Evolutionary conservation across 2,113 vertebrate species (phyloP).

Genomic region (Cariama cristata): DNA sequence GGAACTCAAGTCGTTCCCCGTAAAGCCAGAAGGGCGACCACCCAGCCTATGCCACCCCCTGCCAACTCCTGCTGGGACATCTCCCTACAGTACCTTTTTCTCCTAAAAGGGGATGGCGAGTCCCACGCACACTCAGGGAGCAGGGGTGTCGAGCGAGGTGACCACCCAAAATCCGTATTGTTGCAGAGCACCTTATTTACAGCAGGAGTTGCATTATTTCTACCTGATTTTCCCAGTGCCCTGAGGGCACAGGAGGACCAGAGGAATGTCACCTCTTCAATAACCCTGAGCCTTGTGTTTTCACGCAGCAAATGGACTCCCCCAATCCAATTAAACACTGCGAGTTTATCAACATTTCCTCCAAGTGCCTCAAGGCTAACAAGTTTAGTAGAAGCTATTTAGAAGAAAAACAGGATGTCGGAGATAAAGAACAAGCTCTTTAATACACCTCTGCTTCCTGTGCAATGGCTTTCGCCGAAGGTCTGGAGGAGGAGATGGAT

Average conservation of each 20-base stretch:
- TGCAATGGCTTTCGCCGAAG: background rate
- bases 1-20: background rate
- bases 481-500: background rate
- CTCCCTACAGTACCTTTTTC: background rate
- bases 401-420: background rate
- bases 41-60: background rate
- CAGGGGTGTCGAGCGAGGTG: background rate
- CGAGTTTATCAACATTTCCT: constrained; percentile 35
- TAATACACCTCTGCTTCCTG: background rate
- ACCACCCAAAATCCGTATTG: background rate
- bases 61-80: background rate
- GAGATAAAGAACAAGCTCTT: background rate
- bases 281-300: background rate
- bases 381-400: background rate
- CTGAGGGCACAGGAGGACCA: background rate
- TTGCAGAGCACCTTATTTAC: background rate
- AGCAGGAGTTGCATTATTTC: background rate
- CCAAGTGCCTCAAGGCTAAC: background rate
- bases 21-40: background rate
- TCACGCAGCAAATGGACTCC: background rate
- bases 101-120: background rate
- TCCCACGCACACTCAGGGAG: background rate
- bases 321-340: constrained; percentile 6
- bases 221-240: background rate
- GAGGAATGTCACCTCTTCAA: background rate